Evolutionary conservation across 2,888 invertebrate species (phyloP).

Genomic region (Cylindroiulus punctatus): DNA sequence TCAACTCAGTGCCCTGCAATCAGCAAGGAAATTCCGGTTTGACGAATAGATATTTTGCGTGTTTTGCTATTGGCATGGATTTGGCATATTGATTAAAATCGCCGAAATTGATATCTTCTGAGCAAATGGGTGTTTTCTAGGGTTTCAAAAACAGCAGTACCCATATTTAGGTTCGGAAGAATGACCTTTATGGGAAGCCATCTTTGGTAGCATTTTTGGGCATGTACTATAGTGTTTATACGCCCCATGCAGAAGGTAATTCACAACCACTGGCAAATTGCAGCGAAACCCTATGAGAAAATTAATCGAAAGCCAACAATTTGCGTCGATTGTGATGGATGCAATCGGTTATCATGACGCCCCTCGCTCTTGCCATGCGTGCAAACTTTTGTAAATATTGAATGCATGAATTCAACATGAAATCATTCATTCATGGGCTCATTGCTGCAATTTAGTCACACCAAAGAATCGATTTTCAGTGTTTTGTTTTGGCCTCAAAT

Average conservation of each 20-base stretch:
- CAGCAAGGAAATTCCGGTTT: background rate
- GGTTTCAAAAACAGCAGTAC: background rate
- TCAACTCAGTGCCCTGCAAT: too few species aligned
- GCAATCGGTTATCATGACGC: background rate
- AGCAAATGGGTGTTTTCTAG: background rate
- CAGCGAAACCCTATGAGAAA: conserved; percentile 21
- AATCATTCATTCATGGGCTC: conserved; percentile 13
- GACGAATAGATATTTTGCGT: background rate
- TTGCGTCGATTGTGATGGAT: conserved; percentile 45
- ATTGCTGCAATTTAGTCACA: background rate
- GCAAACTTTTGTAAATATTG: background rate
- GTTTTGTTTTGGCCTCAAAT: background rate
- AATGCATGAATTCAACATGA: background rate
- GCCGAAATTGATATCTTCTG: background rate
- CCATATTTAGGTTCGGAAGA: background rate
- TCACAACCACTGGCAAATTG: background rate
- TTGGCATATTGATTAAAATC: conserved; percentile 17
- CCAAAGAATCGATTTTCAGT: background rate
- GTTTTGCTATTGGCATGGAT: conserved; percentile 1
- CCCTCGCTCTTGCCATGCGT: background rate
- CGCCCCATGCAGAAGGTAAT: background rate
- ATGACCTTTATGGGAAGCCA: background rate
- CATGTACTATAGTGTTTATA: background rate
- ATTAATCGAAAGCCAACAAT: conserved; percentile 38
- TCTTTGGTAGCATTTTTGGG: background rate